Evolutionary conservation across 2,113 vertebrate genomes (phyloP).

Genomic region (Gallinago jamesoni): DNA sequence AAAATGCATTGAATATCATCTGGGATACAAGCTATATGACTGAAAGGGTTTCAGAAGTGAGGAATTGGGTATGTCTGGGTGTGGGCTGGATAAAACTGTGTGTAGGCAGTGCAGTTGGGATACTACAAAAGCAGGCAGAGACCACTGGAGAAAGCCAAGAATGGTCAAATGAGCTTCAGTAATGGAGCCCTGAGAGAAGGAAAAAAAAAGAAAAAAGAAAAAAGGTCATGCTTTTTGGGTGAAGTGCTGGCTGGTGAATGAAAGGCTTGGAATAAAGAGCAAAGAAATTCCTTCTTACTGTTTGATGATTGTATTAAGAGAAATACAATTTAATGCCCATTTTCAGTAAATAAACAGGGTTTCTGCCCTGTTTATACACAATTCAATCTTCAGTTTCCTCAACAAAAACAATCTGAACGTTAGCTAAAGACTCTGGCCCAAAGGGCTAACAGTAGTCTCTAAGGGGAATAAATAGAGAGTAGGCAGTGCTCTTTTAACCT

Average conservation of each 20-base stretch:
- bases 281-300: constrained; percentile 62
- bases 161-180: constrained; percentile 25
- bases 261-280: constrained; percentile 60
- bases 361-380: constrained; percentile 46
- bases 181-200: constrained; percentile 1
- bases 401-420: constrained; percentile 9
- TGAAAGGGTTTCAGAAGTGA: neutral
- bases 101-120: neutral
- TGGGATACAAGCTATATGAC: neutral
- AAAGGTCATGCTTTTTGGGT: constrained; percentile 34
- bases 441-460: constrained; percentile 22
- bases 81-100: constrained; percentile 4
- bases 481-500: constrained; percentile 29
- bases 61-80: neutral
- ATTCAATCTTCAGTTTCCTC: constrained; percentile 39
- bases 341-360: constrained; percentile 59
- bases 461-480: constrained; percentile 31
- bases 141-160: constrained; percentile 28
- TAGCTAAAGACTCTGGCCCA: constrained; percentile 5
- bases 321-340: constrained; percentile 50
- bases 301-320: constrained; percentile 58
- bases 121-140: constrained; percentile 35
- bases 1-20: neutral
- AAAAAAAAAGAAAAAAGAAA: neutral
- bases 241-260: constrained; percentile 49